Percentiles rank a stretch among this genome's conserved stretches.
Evolutionary conservation across 2,113 vertebrate genomes (phyloP).

Genomic region (Clinocottus analis): DNA sequence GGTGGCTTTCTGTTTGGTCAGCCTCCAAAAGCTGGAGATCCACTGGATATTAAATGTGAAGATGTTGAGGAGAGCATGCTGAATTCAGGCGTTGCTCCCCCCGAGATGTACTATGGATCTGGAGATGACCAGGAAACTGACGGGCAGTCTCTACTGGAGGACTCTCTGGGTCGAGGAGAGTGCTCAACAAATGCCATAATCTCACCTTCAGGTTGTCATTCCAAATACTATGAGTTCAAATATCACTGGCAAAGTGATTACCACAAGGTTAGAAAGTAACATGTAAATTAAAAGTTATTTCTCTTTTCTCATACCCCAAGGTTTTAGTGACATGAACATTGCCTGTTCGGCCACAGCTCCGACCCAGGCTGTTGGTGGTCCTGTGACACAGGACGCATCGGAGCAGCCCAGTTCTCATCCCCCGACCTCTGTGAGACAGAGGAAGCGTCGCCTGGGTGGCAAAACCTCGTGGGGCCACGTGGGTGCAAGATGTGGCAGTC

Average conservation of each 20-base stretch:
- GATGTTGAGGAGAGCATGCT: constrained; percentile 85
- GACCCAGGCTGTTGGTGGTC: constrained; percentile 51
- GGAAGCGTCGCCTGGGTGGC: constrained; percentile 73
- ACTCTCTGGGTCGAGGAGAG: constrained; percentile 75
- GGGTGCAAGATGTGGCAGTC: constrained; percentile 52
- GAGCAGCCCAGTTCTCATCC: constrained; percentile 33
- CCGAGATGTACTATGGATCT: constrained; percentile 84
- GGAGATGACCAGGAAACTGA: constrained; percentile 85
- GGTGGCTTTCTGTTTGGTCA: constrained; percentile 83
- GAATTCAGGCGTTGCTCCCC: constrained; percentile 78
- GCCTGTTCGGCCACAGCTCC: constrained; percentile 69
- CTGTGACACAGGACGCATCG: constrained; percentile 30
- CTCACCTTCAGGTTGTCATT: constrained; percentile 86
- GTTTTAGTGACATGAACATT: constrained; percentile 83
- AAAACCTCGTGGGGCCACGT: constrained; percentile 61
- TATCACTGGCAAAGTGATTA: background rate
- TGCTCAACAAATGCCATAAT: constrained; percentile 78
- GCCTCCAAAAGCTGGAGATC: constrained; percentile 82
- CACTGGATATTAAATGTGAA: constrained; percentile 89
- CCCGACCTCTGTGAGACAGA: constrained; percentile 54
- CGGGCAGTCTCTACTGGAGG: constrained; percentile 77
- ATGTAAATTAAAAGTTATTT: background rate
- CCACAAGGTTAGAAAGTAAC: background rate
- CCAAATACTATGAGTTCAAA: background rate
- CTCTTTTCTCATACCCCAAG: constrained; percentile 55